A percentile compares a stretch with the other conserved stretches of the same genome.
Evolutionary conservation across 2,888 invertebrate species (phyloP).

Genomic region (Lacanobia oleracea): DNA sequence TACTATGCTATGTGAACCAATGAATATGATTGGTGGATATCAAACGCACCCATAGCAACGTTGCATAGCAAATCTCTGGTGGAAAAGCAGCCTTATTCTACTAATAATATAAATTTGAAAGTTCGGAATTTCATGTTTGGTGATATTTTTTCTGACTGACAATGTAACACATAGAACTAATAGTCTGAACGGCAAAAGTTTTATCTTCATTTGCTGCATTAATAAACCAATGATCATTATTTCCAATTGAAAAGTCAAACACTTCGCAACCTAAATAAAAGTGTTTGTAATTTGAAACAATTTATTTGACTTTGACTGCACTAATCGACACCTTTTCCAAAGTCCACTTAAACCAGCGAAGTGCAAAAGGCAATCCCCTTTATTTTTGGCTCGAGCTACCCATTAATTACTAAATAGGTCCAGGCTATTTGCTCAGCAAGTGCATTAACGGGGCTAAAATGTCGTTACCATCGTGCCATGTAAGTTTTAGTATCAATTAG

Average conservation of each 20-base stretch:
- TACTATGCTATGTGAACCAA: too few species aligned
- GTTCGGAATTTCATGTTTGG: too few species aligned
- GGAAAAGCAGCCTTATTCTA: too few species aligned
- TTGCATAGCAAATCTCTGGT: too few species aligned
- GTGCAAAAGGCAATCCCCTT: constrained; percentile 47
- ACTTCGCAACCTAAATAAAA: too few species aligned
- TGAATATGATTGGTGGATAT: too few species aligned
- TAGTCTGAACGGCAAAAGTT: too few species aligned
- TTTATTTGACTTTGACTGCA: neutral
- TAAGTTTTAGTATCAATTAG: constrained; percentile 63
- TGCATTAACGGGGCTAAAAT: constrained; percentile 59
- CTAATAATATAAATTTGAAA: too few species aligned
- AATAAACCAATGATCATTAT: too few species aligned
- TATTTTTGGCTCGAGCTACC: constrained; percentile 48
- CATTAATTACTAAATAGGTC: constrained; percentile 62
- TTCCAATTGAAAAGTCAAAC: too few species aligned
- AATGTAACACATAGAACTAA: neutral
- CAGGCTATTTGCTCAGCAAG: constrained; percentile 49
- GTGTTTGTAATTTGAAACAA: neutral
- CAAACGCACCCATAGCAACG: too few species aligned
- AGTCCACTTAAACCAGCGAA: constrained; percentile 1
- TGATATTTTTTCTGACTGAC: neutral
- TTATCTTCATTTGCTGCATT: too few species aligned
- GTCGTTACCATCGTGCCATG: constrained; percentile 46
- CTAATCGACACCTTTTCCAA: constrained; percentile 10